phyloP scores from a whole-genome alignment of 1,140 invertebrate genomes.

The Ruditapes philippinarum region DNA sequence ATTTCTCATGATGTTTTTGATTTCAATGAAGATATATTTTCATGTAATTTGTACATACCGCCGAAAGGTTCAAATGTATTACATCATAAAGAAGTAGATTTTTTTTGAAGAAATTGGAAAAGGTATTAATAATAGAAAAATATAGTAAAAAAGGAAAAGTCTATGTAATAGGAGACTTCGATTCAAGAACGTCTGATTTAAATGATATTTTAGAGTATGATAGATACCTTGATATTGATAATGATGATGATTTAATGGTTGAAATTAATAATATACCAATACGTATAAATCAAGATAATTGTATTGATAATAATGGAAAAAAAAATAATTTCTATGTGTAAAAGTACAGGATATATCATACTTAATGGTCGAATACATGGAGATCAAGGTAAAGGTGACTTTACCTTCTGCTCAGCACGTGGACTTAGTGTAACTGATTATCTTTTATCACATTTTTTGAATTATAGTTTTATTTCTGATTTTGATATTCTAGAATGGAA shows the following conservation, averaged over 20 bases:
- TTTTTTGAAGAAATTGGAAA: constrained; percentile 8
- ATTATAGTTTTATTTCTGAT: too few relatives aligned
- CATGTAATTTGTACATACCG: neutral
- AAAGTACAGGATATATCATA: too few relatives aligned
- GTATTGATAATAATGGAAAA: constrained; percentile 13
- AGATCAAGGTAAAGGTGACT: too few relatives aligned
- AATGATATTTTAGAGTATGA: neutral
- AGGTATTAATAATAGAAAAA: too few relatives aligned
- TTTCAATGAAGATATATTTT: constrained; percentile 30
- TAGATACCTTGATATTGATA: neutral
- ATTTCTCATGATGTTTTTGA: neutral
- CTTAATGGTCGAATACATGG: too few relatives aligned
- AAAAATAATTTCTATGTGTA: too few relatives aligned
- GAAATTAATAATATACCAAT: neutral
- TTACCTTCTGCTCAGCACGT: too few relatives aligned
- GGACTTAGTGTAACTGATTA: too few relatives aligned
- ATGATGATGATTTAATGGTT: neutral
- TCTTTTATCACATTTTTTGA: too few relatives aligned
- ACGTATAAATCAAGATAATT: neutral
- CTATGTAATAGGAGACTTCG: neutral
- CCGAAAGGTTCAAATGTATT: neutral
- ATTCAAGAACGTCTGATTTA: neutral
- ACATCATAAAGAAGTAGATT: neutral
- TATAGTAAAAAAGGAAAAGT: neutral
- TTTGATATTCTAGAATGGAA: too few relatives aligned